phyloP scores from a whole-genome alignment of 2,888 invertebrate genomes.

The Lamproptera curius region DNA sequence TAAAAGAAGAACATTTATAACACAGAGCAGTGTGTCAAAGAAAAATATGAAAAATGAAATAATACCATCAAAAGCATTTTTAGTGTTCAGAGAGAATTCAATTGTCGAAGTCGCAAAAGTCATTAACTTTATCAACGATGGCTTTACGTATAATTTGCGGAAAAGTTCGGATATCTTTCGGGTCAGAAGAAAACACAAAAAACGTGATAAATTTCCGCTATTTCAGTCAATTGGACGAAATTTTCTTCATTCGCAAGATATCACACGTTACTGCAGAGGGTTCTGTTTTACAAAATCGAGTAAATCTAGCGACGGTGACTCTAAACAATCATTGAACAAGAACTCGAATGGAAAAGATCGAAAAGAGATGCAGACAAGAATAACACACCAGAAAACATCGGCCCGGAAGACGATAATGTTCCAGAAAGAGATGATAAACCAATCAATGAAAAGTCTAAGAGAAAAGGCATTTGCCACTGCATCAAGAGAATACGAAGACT shows the following conservation, averaged over 20 bases:
- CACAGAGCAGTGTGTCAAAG: too few species aligned
- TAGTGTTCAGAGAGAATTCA: too few species aligned
- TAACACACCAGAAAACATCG: background rate
- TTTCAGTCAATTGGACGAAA: background rate
- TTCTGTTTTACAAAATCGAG: constrained; percentile 17
- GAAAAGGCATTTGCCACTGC: constrained; percentile 13
- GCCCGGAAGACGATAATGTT: constrained; percentile 6
- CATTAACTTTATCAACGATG: too few species aligned
- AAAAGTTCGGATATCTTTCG: too few species aligned
- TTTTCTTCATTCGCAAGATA: constrained; percentile 5
- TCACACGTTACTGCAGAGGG: constrained; percentile 15
- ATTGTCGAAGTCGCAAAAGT: too few species aligned
- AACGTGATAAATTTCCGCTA: too few species aligned
- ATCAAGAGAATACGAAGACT: constrained; percentile 14
- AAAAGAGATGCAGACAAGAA: constrained; percentile 12
- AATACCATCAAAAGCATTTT: too few species aligned
- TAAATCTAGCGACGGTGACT: constrained; percentile 5
- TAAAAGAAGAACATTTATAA: constrained; percentile 9
- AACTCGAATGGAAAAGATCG: constrained; percentile 13
- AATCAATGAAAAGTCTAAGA: constrained; percentile 4
- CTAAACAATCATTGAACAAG: constrained; percentile 1
- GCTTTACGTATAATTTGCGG: too few species aligned
- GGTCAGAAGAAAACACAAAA: too few species aligned
- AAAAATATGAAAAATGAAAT: too few species aligned
- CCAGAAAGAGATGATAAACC: constrained; percentile 8